A percentile compares a stretch with the other conserved stretches of the same genome.
Conservation (phyloP, 2,888 invertebrate species). For the Apamea anceps region DNA sequence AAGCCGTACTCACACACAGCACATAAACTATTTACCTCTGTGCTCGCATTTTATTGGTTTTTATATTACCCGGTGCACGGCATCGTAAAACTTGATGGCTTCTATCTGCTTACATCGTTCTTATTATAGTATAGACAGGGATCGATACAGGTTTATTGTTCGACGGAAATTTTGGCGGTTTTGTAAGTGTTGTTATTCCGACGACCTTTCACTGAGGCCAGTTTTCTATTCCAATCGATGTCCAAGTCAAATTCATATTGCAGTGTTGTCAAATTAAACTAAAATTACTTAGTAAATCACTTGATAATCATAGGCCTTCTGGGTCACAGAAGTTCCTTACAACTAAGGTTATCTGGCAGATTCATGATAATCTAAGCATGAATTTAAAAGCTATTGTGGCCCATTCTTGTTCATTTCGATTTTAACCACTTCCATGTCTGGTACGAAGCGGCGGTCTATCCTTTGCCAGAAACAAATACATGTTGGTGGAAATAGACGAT, state of each 20-base stretch:
- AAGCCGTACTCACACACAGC: conserved; percentile 48
- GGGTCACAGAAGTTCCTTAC: background rate
- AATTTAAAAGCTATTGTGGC: background rate
- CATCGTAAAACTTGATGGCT: conserved; percentile 73
- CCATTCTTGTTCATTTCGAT: background rate
- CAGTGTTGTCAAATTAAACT: background rate
- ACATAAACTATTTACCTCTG: conserved; percentile 65
- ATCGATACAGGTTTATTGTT: conserved; percentile 60
- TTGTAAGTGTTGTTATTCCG: conserved; percentile 6
- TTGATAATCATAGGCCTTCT: background rate
- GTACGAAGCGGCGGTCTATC: background rate
- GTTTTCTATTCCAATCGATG: background rate
- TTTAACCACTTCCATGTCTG: background rate
- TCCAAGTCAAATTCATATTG: background rate
- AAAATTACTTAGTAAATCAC: background rate
- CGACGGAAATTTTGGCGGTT: conserved; percentile 15
- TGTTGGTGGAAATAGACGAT: background rate
- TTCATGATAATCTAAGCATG: background rate
- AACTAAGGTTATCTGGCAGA: background rate
- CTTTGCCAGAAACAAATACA: background rate
- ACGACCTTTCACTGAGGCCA: background rate
- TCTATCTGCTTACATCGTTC: conserved; percentile 59
- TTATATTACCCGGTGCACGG: conserved; percentile 67
- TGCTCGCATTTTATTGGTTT: conserved; percentile 69
- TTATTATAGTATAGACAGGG: conserved; percentile 59